phyloP scores from a whole-genome alignment of 2,888 invertebrate genomes.

The Poecilobothrus nobilitatus region DNA sequence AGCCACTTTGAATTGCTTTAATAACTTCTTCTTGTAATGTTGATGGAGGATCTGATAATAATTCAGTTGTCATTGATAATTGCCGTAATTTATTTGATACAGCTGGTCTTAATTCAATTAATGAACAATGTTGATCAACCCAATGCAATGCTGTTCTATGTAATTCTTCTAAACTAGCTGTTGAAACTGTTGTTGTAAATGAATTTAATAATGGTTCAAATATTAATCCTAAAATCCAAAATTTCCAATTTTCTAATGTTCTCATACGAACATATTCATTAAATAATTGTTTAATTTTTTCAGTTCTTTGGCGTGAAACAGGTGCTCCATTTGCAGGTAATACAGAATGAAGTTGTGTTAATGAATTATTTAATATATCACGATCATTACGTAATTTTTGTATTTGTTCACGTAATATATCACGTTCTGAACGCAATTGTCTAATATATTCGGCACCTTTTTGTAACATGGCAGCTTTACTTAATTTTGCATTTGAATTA shows the following conservation, averaged over 20 bases:
- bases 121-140: conserved; percentile 94
- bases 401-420: conserved; percentile 82
- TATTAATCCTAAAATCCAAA: conserved; percentile 94
- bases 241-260: conserved; percentile 91
- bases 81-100: conserved; percentile 84
- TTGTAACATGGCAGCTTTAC: conserved; percentile 94
- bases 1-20: conserved; percentile 46
- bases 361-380: conserved; percentile 80
- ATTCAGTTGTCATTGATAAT: conserved; percentile 86
- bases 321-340: conserved; percentile 94
- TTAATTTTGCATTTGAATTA: conserved; percentile 84
- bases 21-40: conserved; percentile 83
- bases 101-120: conserved; percentile 86
- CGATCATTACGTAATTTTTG: conserved; percentile 79
- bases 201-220: conserved; percentile 82
- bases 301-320: conserved; percentile 79
- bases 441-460: conserved; percentile 94
- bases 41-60: conserved; percentile 74
- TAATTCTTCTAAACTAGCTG: conserved; percentile 82
- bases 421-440: conserved; percentile 75
- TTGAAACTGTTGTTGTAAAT: conserved; percentile 86
- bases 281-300: conserved; percentile 88
- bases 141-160: conserved; percentile 85
- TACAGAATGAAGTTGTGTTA: conserved; percentile 87
- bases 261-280: conserved; percentile 79